Conservation (phyloP, 2,113 vertebrate genomes). For the Butorides virescens region DNA sequence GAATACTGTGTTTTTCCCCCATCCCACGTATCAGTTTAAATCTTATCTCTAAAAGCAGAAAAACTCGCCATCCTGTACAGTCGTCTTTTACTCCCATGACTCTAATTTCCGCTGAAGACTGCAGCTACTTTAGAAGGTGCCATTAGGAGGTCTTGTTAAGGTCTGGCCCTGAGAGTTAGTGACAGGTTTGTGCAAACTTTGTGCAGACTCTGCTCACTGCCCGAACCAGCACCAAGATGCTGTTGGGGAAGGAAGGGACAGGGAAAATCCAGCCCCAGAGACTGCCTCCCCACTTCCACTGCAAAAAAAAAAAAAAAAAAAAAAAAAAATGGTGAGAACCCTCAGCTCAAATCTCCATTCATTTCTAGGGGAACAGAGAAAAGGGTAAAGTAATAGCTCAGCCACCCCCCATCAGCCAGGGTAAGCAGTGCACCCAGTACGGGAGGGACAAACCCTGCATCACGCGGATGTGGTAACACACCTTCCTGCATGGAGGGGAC, state of each 20-base stretch:
- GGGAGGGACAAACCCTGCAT: accelerated
- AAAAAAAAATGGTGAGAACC: neutral
- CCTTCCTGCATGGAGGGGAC: accelerated
- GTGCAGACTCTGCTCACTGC: neutral
- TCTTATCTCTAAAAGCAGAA: constrained; percentile 11
- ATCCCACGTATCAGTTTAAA: neutral
- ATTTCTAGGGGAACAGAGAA: neutral
- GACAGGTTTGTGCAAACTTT: neutral
- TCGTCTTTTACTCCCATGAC: neutral
- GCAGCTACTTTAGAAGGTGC: neutral
- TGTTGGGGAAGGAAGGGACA: neutral
- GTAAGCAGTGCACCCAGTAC: neutral
- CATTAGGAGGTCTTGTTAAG: neutral
- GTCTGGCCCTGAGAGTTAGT: neutral
- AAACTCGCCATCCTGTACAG: neutral
- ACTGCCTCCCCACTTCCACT: neutral
- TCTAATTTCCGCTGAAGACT: neutral
- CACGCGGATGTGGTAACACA: neutral
- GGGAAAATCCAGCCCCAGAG: neutral
- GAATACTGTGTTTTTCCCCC: neutral
- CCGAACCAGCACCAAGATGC: neutral
- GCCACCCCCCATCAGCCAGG: neutral
- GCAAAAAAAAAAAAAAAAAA: neutral
- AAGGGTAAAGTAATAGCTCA: neutral
- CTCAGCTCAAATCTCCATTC: neutral